A percentile compares a stretch with the other conserved stretches of the same genome.
phyloP scores from a whole-genome alignment of 64 coral and sea anemone species.

The Hydrozoanthus tunicans region DNA sequence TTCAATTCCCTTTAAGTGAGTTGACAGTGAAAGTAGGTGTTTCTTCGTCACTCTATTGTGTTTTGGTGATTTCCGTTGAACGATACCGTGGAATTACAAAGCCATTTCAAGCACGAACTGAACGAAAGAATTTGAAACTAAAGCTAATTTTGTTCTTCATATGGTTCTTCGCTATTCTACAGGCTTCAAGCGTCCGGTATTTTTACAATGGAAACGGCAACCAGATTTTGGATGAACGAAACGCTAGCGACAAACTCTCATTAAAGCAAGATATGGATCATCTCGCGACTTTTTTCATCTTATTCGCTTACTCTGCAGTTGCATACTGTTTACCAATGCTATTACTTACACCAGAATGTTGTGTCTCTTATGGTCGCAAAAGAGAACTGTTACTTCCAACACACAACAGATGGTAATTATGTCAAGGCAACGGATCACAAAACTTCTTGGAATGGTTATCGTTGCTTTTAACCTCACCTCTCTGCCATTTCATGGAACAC shows the following conservation, averaged over 20 bases:
- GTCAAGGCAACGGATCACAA: neutral
- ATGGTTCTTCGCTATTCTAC: neutral
- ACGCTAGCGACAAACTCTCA: too few relatives aligned
- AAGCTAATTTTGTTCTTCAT: neutral
- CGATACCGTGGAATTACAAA: neutral
- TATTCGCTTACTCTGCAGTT: too few relatives aligned
- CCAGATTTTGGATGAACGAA: too few relatives aligned
- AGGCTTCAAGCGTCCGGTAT: too few relatives aligned
- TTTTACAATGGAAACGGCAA: too few relatives aligned
- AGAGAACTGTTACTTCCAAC: neutral
- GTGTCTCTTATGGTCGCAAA: too few relatives aligned
- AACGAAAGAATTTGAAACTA: neutral
- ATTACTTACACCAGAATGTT: too few relatives aligned
- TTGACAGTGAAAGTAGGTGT: neutral
- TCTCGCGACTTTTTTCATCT: too few relatives aligned
- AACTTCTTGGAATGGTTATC: neutral
- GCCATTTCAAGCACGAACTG: neutral
- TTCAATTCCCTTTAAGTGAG: neutral
- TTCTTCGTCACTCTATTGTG: neutral
- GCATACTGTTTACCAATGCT: too few relatives aligned
- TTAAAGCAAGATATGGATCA: too few relatives aligned
- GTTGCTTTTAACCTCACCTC: neutral
- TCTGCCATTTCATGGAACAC: neutral
- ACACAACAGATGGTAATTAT: neutral
- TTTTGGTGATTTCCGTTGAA: neutral